Evolutionary conservation across 2,113 vertebrate genomes (phyloP).

Genomic region (Miniopterus natalensis): DNA sequence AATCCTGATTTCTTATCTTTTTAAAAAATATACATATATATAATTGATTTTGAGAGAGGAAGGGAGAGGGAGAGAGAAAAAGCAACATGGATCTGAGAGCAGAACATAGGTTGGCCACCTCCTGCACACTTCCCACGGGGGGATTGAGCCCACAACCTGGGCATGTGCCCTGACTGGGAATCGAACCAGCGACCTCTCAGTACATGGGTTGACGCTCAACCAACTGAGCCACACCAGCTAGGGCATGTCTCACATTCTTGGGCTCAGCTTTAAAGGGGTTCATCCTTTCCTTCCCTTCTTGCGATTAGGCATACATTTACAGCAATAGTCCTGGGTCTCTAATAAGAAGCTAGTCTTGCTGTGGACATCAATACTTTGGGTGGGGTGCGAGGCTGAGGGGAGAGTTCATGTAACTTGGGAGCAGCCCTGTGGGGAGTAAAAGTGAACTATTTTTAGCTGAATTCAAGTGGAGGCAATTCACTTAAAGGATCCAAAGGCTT

Average conservation of each 20-base stretch:
- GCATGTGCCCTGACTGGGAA: no score
- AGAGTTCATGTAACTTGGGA: background rate
- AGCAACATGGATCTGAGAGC: no score
- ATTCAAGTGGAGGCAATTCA: conserved; percentile 70
- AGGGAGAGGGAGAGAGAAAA: no score
- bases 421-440: conserved; percentile 10
- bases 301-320: background rate
- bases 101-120: no score
- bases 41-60: no score
- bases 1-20: conserved; percentile 10
- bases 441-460: conserved; percentile 71
- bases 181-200: no score
- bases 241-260: background rate
- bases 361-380: background rate
- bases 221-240: no score
- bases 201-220: no score
- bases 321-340: background rate
- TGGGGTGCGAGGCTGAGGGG: background rate
- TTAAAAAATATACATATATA: background rate
- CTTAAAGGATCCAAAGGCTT: conserved; percentile 60
- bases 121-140: no score
- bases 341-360: conserved; percentile 4
- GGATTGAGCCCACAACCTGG: no score
- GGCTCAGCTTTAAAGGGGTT: background rate
- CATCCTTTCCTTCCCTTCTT: background rate